Base-by-base conservation (phyloP, 1,140 invertebrate genomes). In the Frieseomelitta varia region DNA sequence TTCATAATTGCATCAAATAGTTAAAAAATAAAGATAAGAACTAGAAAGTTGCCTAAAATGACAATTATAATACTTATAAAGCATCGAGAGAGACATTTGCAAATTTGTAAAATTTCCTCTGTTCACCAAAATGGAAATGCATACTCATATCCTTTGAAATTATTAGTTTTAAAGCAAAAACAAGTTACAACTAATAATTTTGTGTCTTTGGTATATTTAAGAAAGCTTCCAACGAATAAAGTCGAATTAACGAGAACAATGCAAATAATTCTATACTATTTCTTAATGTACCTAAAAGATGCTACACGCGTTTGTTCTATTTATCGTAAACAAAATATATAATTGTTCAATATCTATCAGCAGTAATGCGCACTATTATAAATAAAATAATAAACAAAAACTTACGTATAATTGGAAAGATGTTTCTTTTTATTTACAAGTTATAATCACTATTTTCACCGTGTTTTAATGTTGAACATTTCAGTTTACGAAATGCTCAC, bases 351-450 rank as follows among this genome's bases (percentile, higher is more conserved):
- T 51, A 51, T 75, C 67, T 69, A 53, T 79, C 63, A 55, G 75
- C 65, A 24, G 79, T 82, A 90, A 85, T 82, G 84, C 75, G 19
- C 30, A n/a, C 65, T 67, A n/a, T n/a, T 39, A 67, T 77, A 72
- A 84, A 84, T 84, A 53, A 84, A 84, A 79, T 19, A 61, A 39
- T 53, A 69, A 84, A 78, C 21, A 17, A 72, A 79, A 72, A 39
- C 75, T 71, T 69, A 84, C 12, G 17, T 58, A 79, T 79, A 79
- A 61, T 61, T 79, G 81, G 81, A 84, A 84, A 84, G 81, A 84
- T 79, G 75, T 86, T 88, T 90, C 87, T 51, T 51, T 84, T 84
- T 87, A 91, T 91, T 91, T 91, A 91, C 87, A 91, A 82, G 51
- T 85, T 81, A 79, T 90, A 85, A 88, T 88, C 73, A 79, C 74